phyloP scores from a whole-genome alignment of 1,140 invertebrate species.

The Periplaneta americana region DNA sequence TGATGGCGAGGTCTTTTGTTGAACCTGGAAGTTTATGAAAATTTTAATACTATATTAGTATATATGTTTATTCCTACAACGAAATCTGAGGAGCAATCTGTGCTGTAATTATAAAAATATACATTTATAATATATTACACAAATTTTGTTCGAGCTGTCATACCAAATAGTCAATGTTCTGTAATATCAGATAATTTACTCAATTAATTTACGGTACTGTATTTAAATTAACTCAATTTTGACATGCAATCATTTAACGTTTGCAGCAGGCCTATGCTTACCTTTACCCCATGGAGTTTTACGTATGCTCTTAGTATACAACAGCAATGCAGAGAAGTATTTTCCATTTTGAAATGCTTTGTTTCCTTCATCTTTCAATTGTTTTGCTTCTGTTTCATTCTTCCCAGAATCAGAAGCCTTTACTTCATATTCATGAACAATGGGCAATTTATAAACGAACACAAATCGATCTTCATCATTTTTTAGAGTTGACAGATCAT shows the following conservation, averaged over 20 bases:
- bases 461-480: background rate
- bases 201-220: too few relatives aligned
- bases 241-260: background rate
- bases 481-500: background rate
- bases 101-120: too few relatives aligned
- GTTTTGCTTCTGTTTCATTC: conserved; percentile 43
- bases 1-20: conserved; percentile 56
- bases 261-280: conserved; percentile 31
- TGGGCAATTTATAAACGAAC: background rate
- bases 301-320: conserved; percentile 67
- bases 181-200: too few relatives aligned
- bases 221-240: background rate
- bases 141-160: too few relatives aligned
- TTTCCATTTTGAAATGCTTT: conserved; percentile 68
- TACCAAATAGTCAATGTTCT: too few relatives aligned
- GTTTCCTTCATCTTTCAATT: conserved; percentile 71
- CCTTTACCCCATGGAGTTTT: conserved; percentile 57
- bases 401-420: conserved; percentile 42
- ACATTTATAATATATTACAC: too few relatives aligned
- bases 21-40: background rate
- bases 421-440: background rate
- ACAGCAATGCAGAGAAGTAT: conserved; percentile 63
- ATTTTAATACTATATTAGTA: too few relatives aligned
- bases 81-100: too few relatives aligned
- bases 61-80: too few relatives aligned